Conservation (phyloP, 2,113 vertebrate species). For the Tiliqua scincoides region DNA sequence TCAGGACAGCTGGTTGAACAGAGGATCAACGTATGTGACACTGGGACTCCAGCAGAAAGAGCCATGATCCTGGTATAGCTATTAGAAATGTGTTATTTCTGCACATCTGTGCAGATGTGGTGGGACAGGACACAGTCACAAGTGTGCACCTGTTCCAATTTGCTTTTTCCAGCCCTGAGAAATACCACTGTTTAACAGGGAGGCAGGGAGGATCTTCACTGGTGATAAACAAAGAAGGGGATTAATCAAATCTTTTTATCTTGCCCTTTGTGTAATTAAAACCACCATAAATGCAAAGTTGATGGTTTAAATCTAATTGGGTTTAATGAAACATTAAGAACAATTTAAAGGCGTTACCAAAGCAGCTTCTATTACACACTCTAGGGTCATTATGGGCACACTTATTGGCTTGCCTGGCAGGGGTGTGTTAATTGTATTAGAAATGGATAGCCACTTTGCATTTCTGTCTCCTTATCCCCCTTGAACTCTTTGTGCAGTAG, state of each 20-base stretch:
- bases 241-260: slow-evolving; percentile 66
- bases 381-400: slow-evolving; percentile 69
- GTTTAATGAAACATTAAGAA: slow-evolving; percentile 79
- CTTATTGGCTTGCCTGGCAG: slow-evolving; percentile 70
- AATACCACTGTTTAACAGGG: not conserved
- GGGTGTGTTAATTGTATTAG: slow-evolving; percentile 74
- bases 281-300: slow-evolving; percentile 77
- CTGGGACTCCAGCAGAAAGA: no score
- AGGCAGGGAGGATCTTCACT: not conserved
- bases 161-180: fast-evolving
- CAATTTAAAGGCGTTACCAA: slow-evolving; percentile 73
- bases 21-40: no score
- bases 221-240: slow-evolving; percentile 40
- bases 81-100: not conserved
- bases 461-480: slow-evolving; percentile 44
- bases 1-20: no score
- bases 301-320: slow-evolving; percentile 78
- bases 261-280: slow-evolving; percentile 76
- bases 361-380: slow-evolving; percentile 69
- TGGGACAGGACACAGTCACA: not conserved
- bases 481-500: not conserved
- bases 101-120: not conserved
- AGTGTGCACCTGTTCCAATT: not conserved
- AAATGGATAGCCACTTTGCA: slow-evolving; percentile 66
- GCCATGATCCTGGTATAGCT: not conserved